Evolutionary conservation across 2,888 invertebrate species (phyloP), one percentile per base, ranked within the genome.

Genomic region (Xylota sylvarum): DNA sequence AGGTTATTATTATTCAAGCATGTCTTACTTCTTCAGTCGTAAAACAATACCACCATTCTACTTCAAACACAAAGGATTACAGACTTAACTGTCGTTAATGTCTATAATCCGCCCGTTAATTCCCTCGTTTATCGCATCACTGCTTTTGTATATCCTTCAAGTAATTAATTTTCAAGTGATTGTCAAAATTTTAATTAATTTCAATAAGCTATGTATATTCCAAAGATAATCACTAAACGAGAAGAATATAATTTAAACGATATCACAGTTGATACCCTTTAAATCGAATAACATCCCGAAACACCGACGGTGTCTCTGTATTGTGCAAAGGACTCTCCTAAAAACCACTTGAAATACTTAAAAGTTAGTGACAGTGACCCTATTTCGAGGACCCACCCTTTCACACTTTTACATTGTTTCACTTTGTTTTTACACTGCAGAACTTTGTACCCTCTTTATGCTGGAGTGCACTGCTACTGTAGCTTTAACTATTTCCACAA

Each of bases 131-230:
- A 65, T 19, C 17, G 4, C 4, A 23, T 9, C 37, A 4, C 40
- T 56, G 6, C 12, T 30, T 5, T 19, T n/a, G 35, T 46, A 4
- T 35, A 27, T 67, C 76, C 46, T 27, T 17, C 7, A 12, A 17
- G 48, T 27, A 76, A 69, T 64, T 37, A 14, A 70, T 65, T 40
- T 30, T 23, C 10, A 27, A 48, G 30, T n/a, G 27, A 6, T 60
- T 32, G 46, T 17, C 17, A 58, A 60, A 14, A 23, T 64, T 70
- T 70, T 70, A 70, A 82, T 82, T 77, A 72, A 52, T 77, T 77
- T 65, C 70, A n/a, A 58, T 72, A 58, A 77, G 12, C 27, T 56
- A 60, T 32, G 55, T 55, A 12, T 55, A 12, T 30, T 40, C 14
- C 30, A 37, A 55, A 9, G 46, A 30, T 19, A 56, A 62, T 37